These are phyloP conservation scores for Nemoura dubitans DNA, from an alignment of 2,888 invertebrate species.

Conservation along the genomic window DNA sequence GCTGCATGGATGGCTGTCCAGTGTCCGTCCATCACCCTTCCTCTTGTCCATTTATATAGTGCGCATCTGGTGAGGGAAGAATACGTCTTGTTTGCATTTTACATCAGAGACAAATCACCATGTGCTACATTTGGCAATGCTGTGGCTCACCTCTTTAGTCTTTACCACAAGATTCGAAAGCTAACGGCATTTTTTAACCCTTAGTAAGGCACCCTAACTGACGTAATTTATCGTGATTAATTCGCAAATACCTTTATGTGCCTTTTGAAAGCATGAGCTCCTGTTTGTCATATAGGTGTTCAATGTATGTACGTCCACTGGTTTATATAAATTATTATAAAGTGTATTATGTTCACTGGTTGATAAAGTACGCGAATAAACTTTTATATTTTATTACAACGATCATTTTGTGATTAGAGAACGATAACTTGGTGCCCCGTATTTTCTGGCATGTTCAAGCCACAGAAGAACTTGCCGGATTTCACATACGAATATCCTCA, in stretches of 20 bases:
- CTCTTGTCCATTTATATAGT: neutral
- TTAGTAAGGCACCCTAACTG: neutral
- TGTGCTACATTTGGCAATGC: neutral
- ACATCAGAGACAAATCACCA: neutral
- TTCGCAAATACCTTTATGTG: neutral
- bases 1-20: neutral
- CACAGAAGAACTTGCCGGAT: neutral
- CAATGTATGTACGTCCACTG: too few relatives aligned
- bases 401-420: neutral
- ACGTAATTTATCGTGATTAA: neutral
- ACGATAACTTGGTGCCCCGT: neutral
- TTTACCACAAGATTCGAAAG: neutral
- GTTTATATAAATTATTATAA: too few relatives aligned
- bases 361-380: too few relatives aligned
- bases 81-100: neutral
- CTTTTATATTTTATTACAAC: too few relatives aligned
- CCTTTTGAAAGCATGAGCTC: too few relatives aligned
- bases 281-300: too few relatives aligned
- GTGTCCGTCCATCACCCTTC: neutral
- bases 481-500: neutral
- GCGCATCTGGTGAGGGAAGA: neutral
- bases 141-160: neutral
- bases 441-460: neutral
- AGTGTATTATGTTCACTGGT: too few relatives aligned
- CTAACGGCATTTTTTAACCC: neutral